Base-by-base conservation (phyloP, 1,140 invertebrate species). In the Eriocheir sinensis region DNA sequence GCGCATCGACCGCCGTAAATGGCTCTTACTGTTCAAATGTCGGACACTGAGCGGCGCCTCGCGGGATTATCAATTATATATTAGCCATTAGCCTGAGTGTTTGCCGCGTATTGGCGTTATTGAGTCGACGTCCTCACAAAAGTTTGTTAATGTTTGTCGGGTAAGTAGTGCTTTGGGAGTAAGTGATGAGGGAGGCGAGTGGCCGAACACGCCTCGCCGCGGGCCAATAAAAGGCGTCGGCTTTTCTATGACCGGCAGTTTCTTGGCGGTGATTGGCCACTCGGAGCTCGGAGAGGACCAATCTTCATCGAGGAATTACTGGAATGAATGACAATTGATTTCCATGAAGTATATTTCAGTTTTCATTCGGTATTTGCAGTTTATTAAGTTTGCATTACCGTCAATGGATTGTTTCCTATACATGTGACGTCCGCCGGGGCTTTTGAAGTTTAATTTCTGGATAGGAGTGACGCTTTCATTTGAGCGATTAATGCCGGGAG, bases 11-110 rank as follows among this genome's bases (percentile, higher is more conserved):
- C 38, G n/a, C 48, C 6, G n/a, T 72, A 53, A 90, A 90, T 36
- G 89, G 48, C 48, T 34, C 48, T 36, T 53, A 21, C 88, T 89
- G 72, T 90, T 38, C 48, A 90, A 72, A 72, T 38, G 48, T 15
- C 36, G 36, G 32, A 41, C n/a, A 90, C 4, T 90, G 72, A 72
- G 38, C 72, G 72, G 8, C 38, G 9, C 36, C 89, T 32, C 41
- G 89, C 89, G 48, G 72, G 48, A 90, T 60, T 72, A 41, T 90
- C 89, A 90, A 90, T 90, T 90, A 72, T 90, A 90, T 90, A 90
- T 90, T 72, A 90, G 41, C 89, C 89, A 90, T 90, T 90, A 72
- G 89, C 21, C n/a, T 60, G 48, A 90, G 44, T 90, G 89, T 90
- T 90, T 72, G 89, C 89, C 72, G 36, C 32, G 2, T 72, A 89